Evolutionary conservation across 2,797 vertebrate species (phyloP), one percentile per base, ranked within the genome.

Genomic region (Lacerta bilineata): DNA sequence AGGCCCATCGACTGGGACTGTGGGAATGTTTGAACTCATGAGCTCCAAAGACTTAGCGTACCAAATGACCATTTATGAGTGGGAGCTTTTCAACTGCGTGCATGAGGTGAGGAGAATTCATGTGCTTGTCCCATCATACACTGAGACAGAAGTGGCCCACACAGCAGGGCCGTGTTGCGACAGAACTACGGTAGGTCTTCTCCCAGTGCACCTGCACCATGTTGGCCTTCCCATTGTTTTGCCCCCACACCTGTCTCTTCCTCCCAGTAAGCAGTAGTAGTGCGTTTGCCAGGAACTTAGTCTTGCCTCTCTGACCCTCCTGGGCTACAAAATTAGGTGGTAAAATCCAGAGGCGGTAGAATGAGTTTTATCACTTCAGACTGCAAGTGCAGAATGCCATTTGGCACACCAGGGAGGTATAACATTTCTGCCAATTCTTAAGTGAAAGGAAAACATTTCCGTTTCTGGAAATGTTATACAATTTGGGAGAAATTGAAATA

Each of bases 71-170:
- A 95, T 98, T 87, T 99, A 99, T 68, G 99, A 99, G 90, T 99
- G 99, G 99, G 99, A 99, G 87, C 98, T 99, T 93, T 99, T 99
- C 97, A 97, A 98, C 96, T 99, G 98, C 87, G 98, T 99, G 4
- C 98, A 99, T 87, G 99, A 99, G 98, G 99, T 99, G 96, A 90
- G 92, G 87, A 18, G 3, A 79, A 74, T 29, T 39, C 9, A 11
- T 36, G 7, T 25, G 4, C 3, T 2, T 81, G 7, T 23, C 39
- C 61, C n/a, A 59, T 17, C 43, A 29, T 11, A 41, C 25, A 15
- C 46, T 74, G 33, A 55, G 50, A 55, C 50, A 55, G 13, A 55
- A 55, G 13, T 55, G 50, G 50, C 50, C 4, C 3, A 55, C 50
- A 15, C 3, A 2, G 50, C 50, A 0, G 3, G 50, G 50, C 13